Evolutionary conservation across 2,888 invertebrate species (phyloP).

Genomic region (Diaphora mendica): DNA sequence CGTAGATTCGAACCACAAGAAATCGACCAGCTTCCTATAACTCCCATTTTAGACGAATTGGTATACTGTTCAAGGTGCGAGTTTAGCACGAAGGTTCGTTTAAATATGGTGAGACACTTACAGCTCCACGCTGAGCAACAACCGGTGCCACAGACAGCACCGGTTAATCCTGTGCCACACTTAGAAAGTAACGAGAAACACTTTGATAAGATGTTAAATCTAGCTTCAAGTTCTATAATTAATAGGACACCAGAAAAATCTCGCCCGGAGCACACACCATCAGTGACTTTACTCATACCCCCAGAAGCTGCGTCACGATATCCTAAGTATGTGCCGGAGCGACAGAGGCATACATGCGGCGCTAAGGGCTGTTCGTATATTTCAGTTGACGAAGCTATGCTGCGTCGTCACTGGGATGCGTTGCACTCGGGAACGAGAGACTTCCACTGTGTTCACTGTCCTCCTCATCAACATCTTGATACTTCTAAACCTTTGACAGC

Average conservation of each 20-base stretch:
- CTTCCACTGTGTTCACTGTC: constrained; percentile 91
- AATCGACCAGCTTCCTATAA: constrained; percentile 87
- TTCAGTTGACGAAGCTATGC: constrained; percentile 90
- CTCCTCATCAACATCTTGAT: constrained; percentile 83
- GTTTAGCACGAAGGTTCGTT: constrained; percentile 89
- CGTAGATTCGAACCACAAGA: constrained; percentile 87
- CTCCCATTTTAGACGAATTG: constrained; percentile 87
- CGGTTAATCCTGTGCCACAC: constrained; percentile 94
- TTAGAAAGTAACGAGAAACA: constrained; percentile 91
- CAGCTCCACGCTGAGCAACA: constrained; percentile 89
- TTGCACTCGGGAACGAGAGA: constrained; percentile 88
- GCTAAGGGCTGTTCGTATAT: constrained; percentile 90
- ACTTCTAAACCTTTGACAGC: constrained; percentile 79
- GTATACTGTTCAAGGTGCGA: constrained; percentile 89
- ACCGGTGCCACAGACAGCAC: constrained; percentile 88
- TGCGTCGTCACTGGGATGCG: constrained; percentile 90
- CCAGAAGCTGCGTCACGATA: constrained; percentile 62
- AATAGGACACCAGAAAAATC: constrained; percentile 58
- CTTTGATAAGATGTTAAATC: constrained; percentile 94
- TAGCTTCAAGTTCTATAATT: constrained; percentile 89
- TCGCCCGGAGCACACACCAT: constrained; percentile 30
- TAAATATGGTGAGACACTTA: constrained; percentile 91
- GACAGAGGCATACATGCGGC: constrained; percentile 90
- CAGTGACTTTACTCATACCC: constrained; percentile 45
- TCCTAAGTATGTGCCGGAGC: constrained; percentile 84